Conservation (phyloP, 2,797 vertebrate genomes). For the Hemibagrus guttatus region DNA sequence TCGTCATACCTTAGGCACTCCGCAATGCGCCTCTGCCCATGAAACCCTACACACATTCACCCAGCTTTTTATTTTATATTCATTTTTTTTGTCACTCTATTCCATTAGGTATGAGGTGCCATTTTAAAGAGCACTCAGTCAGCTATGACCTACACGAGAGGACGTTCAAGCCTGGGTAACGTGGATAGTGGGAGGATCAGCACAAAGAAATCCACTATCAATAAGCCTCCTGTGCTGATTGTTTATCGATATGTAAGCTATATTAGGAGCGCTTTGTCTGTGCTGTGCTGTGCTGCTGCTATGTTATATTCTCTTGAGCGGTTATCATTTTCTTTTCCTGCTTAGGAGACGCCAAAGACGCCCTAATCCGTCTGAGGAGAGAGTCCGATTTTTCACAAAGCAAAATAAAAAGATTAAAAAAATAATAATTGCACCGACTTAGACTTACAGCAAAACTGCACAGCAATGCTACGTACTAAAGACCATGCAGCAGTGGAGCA, state of each 20-base stretch:
- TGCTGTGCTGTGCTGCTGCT: background rate
- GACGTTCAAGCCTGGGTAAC: conserved; percentile 2
- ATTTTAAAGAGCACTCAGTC: conserved; percentile 38
- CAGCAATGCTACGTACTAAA: conserved; percentile 33
- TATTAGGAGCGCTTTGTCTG: background rate
- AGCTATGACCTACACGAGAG: conserved; percentile 26
- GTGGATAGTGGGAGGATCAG: background rate
- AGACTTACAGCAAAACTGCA: conserved; percentile 12
- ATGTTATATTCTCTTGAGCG: background rate
- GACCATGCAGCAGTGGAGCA: background rate
- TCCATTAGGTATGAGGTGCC: background rate
- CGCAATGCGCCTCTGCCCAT: conserved; percentile 30
- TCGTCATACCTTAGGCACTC: conserved; percentile 30
- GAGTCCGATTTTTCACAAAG: conserved; percentile 1
- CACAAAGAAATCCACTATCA: conserved; percentile 4
- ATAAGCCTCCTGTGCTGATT: background rate
- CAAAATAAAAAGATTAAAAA: background rate
- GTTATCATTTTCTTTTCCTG: background rate
- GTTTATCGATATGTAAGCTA: conserved; percentile 5
- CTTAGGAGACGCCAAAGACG: background rate
- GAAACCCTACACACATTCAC: conserved; percentile 2
- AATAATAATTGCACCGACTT: conserved; percentile 3
- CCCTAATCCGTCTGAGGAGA: background rate
- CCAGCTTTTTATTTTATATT: background rate
- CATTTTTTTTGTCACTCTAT: background rate